Conservation (phyloP, 2,888 invertebrate genomes). For the Leuctra nigra region DNA sequence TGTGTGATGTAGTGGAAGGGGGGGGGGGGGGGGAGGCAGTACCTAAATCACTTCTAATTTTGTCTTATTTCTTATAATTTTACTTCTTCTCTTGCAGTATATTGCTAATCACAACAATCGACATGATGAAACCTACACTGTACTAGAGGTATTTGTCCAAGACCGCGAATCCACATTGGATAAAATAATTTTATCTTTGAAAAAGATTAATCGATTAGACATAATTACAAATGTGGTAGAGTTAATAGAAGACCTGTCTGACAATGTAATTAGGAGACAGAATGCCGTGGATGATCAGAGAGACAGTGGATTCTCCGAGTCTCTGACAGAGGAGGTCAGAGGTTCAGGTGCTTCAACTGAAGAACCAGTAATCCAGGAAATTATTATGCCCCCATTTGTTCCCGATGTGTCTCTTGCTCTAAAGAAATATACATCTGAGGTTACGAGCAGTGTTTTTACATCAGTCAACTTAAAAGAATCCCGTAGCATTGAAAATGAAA, state of each 20-base stretch:
- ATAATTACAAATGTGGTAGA: neutral
- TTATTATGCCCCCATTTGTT: neutral
- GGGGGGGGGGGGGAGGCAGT: no score
- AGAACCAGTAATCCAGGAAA: no score
- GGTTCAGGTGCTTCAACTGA: no score
- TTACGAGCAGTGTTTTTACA: no score
- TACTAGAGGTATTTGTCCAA: constrained; percentile 13
- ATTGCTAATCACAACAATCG: neutral
- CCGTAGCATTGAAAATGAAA: neutral
- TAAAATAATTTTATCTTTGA: constrained; percentile 10
- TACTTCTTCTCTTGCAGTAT: neutral
- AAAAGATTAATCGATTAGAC: constrained; percentile 18
- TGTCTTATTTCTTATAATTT: no score
- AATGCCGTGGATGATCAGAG: neutral
- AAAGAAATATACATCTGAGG: neutral
- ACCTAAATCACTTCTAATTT: no score
- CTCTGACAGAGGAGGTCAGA: no score
- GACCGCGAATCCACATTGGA: constrained; percentile 13
- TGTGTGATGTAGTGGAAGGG: no score
- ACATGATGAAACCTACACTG: constrained; percentile 6
- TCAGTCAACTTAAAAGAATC: no score
- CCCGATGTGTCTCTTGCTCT: neutral
- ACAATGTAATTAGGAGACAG: neutral
- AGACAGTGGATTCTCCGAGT: constrained; percentile 3
- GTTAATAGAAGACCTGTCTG: no score